phyloP scores from a whole-genome alignment of 53 echinoderm and acorn worm genomes.

The Stichopus horrens region DNA sequence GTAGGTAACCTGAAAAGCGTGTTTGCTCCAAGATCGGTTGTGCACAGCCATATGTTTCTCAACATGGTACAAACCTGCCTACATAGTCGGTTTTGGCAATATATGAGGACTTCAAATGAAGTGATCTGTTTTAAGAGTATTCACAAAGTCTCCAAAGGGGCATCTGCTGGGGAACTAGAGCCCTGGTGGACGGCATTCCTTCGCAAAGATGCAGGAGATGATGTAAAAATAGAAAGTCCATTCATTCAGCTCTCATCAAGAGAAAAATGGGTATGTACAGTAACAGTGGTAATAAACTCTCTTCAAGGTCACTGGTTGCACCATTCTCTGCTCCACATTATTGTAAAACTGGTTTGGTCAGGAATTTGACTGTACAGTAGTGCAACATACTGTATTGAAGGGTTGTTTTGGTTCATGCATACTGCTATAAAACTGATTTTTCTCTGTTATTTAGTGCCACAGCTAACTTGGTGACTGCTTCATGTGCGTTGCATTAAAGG shows the following conservation, averaged over 20 bases:
- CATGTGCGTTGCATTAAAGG: too few relatives aligned
- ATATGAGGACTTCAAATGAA: not conserved
- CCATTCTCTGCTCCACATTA: too few relatives aligned
- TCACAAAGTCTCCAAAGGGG: not conserved
- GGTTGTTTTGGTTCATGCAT: too few relatives aligned
- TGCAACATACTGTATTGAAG: too few relatives aligned
- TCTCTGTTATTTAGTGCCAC: too few relatives aligned
- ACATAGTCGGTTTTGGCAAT: not conserved
- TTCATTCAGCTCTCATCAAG: not conserved
- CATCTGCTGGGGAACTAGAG: not conserved
- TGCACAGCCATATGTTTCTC: conserved; percentile 20
- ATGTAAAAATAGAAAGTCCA: not conserved
- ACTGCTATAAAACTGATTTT: too few relatives aligned
- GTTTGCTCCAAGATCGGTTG: not conserved
- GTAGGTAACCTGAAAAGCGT: not conserved
- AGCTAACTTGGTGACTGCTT: too few relatives aligned
- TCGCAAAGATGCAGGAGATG: conserved; percentile 6
- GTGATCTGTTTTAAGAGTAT: not conserved
- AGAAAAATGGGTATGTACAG: conserved; percentile 1
- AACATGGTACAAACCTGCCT: conserved; percentile 7
- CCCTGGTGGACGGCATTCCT: conserved; percentile 22
- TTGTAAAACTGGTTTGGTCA: too few relatives aligned
- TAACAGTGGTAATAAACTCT: too few relatives aligned
- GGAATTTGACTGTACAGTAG: too few relatives aligned
- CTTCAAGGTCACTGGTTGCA: too few relatives aligned